Evolutionary conservation across 2,888 invertebrate species (phyloP).

Genomic region (Amphipyra berbera): DNA sequence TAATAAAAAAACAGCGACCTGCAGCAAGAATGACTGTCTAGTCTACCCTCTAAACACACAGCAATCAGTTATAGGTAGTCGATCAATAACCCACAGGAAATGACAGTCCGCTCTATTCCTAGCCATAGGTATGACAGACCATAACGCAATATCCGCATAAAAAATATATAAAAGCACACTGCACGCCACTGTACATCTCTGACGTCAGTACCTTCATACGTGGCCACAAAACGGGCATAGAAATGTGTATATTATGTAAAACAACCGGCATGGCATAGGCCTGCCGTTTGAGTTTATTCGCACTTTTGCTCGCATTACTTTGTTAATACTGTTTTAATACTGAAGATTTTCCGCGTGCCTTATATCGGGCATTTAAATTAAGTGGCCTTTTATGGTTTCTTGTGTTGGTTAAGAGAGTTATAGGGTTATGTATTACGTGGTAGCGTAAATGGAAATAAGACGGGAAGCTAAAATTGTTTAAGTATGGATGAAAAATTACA

Average conservation of each 20-base stretch:
- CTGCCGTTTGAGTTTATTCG: constrained; percentile 67
- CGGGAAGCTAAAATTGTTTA: background rate
- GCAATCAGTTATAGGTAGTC: background rate
- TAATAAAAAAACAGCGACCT: too few relatives aligned
- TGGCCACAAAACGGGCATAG: constrained; percentile 67
- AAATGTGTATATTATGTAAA: constrained; percentile 80
- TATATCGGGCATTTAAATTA: constrained; percentile 30
- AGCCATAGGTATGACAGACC: background rate
- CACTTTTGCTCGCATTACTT: constrained; percentile 45
- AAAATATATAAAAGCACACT: constrained; percentile 1
- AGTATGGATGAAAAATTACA: too few relatives aligned
- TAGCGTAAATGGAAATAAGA: background rate
- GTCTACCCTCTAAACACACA: too few relatives aligned
- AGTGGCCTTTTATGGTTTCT: constrained; percentile 25
- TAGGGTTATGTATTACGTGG: background rate
- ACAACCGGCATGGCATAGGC: constrained; percentile 59
- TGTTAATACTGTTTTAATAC: constrained; percentile 58
- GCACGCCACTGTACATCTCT: constrained; percentile 41
- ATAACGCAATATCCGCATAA: background rate
- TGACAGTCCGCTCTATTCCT: background rate
- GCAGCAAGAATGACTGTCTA: too few relatives aligned
- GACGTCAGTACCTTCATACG: constrained; percentile 45
- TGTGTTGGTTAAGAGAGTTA: constrained; percentile 4
- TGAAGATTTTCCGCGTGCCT: constrained; percentile 26
- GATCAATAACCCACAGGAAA: background rate